These are phyloP conservation scores for Prosapia bicincta DNA, from an alignment of 2,888 invertebrate species.

Conservation along the genomic window DNA sequence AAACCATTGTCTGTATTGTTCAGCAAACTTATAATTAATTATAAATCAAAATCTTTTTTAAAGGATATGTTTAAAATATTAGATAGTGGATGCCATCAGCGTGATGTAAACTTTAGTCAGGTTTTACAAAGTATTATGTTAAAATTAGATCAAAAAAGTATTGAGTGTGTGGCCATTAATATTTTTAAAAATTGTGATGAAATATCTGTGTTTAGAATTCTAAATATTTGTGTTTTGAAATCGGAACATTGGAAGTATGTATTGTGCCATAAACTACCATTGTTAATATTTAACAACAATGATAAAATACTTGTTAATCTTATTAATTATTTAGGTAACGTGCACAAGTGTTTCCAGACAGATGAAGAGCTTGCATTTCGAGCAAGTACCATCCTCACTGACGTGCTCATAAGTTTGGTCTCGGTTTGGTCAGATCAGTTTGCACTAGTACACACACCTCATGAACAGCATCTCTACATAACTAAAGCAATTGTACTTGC, in stretches of 20 bases:
- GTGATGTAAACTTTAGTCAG: conserved; percentile 35
- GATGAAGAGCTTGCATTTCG: not conserved
- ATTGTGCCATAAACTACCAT: conserved; percentile 58
- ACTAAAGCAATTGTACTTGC: conserved; percentile 61
- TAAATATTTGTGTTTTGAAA: conserved; percentile 52
- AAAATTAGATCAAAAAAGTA: conserved; percentile 55
- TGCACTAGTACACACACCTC: conserved; percentile 57
- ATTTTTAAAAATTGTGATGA: conserved; percentile 49
- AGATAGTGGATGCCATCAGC: conserved; percentile 50
- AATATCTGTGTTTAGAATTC: conserved; percentile 49
- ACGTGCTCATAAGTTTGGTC: conserved; percentile 55
- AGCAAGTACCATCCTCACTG: conserved; percentile 44
- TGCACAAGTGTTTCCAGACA: conserved; percentile 44
- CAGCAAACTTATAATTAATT: conserved; percentile 59
- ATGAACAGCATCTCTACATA: conserved; percentile 67
- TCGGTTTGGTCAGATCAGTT: conserved; percentile 67
- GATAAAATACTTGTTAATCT: conserved; percentile 57
- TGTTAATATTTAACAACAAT: conserved; percentile 52
- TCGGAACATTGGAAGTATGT: conserved; percentile 64
- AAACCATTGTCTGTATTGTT: conserved; percentile 55
- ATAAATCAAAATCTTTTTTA: conserved; percentile 52
- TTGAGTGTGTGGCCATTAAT: conserved; percentile 56
- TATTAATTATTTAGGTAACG: conserved; percentile 56
- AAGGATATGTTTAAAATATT: conserved; percentile 54
- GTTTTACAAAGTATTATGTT: conserved; percentile 51